Evolutionary conservation across 2,888 invertebrate species (phyloP).

Genomic region (Apodemia mormo): DNA sequence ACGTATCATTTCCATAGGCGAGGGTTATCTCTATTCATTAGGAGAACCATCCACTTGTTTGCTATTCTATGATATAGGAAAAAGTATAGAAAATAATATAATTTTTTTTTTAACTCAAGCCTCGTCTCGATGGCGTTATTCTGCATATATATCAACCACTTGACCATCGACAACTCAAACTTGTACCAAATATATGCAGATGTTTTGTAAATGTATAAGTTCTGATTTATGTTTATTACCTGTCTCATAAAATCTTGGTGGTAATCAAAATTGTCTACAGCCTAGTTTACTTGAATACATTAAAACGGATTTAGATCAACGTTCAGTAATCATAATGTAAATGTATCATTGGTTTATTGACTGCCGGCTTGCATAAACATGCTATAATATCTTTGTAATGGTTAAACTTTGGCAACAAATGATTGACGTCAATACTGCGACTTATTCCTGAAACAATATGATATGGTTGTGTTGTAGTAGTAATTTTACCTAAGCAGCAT

Average conservation of each 20-base stretch:
- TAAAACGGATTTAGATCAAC: constrained; percentile 14
- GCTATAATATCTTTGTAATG: constrained; percentile 35
- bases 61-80: no score
- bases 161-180: no score
- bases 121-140: no score
- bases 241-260: constrained; percentile 14
- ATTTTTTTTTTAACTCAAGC: no score
- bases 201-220: constrained; percentile 11
- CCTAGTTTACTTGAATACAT: constrained; percentile 17
- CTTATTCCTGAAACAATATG: constrained; percentile 8
- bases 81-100: no score
- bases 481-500: no score
- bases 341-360: constrained; percentile 34
- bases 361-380: constrained; percentile 39
- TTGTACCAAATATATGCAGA: not conserved
- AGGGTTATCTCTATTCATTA: no score
- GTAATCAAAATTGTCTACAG: constrained; percentile 19
- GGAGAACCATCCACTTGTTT: no score
- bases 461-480: not conserved
- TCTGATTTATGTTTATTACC: constrained; percentile 18
- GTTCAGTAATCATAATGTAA: constrained; percentile 21
- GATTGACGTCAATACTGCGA: constrained; percentile 38
- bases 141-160: no score
- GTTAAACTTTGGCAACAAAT: constrained; percentile 36
- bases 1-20: no score